Conservation (phyloP, 2,113 vertebrate genomes). For the Pongo abelii region DNA sequence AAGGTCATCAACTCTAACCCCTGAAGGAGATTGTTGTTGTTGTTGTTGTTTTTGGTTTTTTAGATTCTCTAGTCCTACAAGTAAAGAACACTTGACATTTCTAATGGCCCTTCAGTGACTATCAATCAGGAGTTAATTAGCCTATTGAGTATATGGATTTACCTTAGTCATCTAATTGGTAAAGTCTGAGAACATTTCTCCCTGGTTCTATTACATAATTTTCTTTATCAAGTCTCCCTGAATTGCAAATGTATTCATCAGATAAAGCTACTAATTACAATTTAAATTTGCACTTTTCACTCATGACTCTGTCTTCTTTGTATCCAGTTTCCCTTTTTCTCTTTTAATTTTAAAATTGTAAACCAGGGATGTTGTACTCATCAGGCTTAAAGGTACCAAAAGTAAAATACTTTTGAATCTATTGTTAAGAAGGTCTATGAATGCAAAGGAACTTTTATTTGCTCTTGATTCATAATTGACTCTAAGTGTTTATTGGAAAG, state of each 20-base stretch:
- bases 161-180: background rate
- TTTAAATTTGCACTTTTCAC: conserved; percentile 27
- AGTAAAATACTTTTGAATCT: background rate
- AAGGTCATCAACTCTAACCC: background rate
- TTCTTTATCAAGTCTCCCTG: background rate
- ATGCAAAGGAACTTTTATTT: background rate
- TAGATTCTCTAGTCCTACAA: background rate
- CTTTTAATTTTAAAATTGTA: background rate
- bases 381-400: background rate
- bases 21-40: background rate
- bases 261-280: background rate
- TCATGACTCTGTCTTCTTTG: background rate
- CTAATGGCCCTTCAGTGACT: background rate
- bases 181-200: conserved; percentile 19
- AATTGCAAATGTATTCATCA: conserved; percentile 2
- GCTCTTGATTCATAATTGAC: background rate
- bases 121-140: conserved; percentile 31
- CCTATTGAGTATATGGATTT: background rate
- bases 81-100: conserved; percentile 41
- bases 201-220: conserved; percentile 6
- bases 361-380: background rate
- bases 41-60: background rate
- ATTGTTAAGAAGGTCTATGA: background rate
- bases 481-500: background rate
- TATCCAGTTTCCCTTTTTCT: background rate